phyloP scores from a whole-genome alignment of 1,140 invertebrate species.

The Drosophila melanogaster region DNA sequence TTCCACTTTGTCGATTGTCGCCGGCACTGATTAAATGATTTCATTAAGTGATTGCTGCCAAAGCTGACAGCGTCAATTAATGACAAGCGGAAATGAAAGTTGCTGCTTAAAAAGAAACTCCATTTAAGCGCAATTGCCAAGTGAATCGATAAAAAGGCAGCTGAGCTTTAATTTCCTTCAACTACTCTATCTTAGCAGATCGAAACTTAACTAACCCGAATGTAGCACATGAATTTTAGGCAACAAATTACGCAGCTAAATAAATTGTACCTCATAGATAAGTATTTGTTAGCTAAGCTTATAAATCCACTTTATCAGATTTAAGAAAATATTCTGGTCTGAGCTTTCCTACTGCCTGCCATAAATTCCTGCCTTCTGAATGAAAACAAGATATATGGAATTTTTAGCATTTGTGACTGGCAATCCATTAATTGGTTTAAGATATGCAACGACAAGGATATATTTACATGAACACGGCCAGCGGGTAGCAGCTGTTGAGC shows the following conservation, averaged over 20 bases:
- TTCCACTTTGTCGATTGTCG: constrained; percentile 31
- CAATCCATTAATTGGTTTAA: constrained; percentile 49
- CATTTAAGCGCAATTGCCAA: constrained; percentile 24
- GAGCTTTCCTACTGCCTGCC: constrained; percentile 1
- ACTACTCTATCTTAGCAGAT: neutral
- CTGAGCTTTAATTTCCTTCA: neutral
- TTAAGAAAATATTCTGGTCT: neutral
- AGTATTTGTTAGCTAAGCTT: neutral
- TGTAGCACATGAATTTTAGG: neutral
- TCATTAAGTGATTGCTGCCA: constrained; percentile 52
- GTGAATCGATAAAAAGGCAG: no score
- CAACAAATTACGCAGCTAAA: neutral
- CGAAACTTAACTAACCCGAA: neutral
- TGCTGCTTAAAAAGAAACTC: constrained; percentile 1
- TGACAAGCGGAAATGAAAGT: constrained; percentile 25
- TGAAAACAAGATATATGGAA: constrained; percentile 33
- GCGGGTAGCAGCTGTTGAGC: constrained; percentile 54
- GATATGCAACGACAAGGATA: constrained; percentile 24
- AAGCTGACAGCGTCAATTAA: constrained; percentile 31
- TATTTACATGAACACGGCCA: constrained; percentile 22
- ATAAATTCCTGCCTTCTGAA: constrained; percentile 25
- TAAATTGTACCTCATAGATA: neutral
- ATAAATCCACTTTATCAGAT: constrained; percentile 6
- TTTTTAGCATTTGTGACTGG: constrained; percentile 35
- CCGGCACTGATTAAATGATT: constrained; percentile 59